These are phyloP conservation scores for Perizoma affinitatum DNA, from an alignment of 2,888 invertebrate genomes.

Conservation along the genomic window DNA sequence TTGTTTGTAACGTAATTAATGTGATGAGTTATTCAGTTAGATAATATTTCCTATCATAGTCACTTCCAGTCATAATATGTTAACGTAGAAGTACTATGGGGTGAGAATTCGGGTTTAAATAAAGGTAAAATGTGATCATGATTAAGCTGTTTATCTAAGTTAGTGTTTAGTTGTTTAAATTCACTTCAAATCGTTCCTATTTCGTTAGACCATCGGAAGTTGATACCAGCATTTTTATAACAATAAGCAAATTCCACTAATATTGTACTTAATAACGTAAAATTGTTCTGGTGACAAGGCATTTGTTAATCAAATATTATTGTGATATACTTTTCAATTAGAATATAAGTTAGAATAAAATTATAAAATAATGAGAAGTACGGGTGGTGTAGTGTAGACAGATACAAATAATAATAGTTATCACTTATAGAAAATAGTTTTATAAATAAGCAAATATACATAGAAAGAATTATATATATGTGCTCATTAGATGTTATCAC, in stretches of 20 bases:
- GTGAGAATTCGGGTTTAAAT: constrained; percentile 60
- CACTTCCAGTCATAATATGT: constrained; percentile 84
- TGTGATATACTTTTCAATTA: constrained; percentile 75
- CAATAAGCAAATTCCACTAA: constrained; percentile 68
- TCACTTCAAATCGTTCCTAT: constrained; percentile 74
- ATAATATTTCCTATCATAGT: constrained; percentile 74
- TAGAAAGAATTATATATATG: constrained; percentile 25
- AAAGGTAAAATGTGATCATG: constrained; percentile 72
- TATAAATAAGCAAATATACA: constrained; percentile 35
- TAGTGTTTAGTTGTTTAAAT: constrained; percentile 59
- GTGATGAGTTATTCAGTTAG: constrained; percentile 77
- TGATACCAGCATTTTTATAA: constrained; percentile 43
- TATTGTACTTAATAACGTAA: constrained; percentile 76
- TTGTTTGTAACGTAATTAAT: constrained; percentile 63
- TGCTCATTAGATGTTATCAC: constrained; percentile 56
- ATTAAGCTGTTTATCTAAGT: constrained; percentile 56
- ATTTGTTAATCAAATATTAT: constrained; percentile 66
- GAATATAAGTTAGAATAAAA: constrained; percentile 52
- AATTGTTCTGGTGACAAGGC: constrained; percentile 56
- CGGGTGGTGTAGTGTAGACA: constrained; percentile 60
- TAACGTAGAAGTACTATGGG: constrained; percentile 71
- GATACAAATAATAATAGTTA: constrained; percentile 29
- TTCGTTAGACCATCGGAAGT: constrained; percentile 61
- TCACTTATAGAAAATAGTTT: constrained; percentile 22
- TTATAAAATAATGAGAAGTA: constrained; percentile 53